Base-by-base conservation (phyloP, 2,888 invertebrate species). In the Coremacera marginata region DNA sequence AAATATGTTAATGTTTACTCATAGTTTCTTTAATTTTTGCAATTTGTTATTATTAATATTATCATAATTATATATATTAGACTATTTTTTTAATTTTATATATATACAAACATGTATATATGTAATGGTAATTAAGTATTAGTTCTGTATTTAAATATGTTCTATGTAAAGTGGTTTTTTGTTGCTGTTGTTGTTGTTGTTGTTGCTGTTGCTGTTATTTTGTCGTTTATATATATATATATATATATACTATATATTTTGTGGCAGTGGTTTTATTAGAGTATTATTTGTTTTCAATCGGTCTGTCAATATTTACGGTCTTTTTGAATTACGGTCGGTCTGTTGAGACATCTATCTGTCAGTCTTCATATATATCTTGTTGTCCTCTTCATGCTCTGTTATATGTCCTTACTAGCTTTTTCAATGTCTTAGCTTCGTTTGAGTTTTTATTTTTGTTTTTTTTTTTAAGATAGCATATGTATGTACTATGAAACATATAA, bases 221-320 rank as follows among this genome's bases (percentile, higher is more conserved):
- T 73, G 19, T 76, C 74, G 74, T 22, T 80, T 77, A 76, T 62
- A 31, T 75, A 74, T 72, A 44, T 77, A 71, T 76, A 34, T 63
- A 70, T 62, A 78, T 75, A 73, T 71, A 51, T 77, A 71, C 62
- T 75, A 34, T 60, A 70, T 62, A 78, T 78, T 80, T 81, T 83
- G 87, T 88, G 87, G 87, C 87, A 87, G 87, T 87, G 87, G 88
- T 87, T 86, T 82, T 81, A 83, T 85, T 83, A 85, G 86, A 87
- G 85, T 84, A 84, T 83, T 85, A 79, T 80, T 81, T 81, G 76
- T 82, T 62, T 75, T 52, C 71, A 52, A 52, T 57, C n/a, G 44
- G 11, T 44, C 44, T 44, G 44, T 44, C 44, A 11, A 44, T 11
- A 44, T 44, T 11, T 2, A 44, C 14, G 44, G 11, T 44, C 1